Evolutionary conservation across 2,797 vertebrate species (phyloP), one percentile per base, ranked within the genome.

Genomic region (Uromys caudimaculatus): DNA sequence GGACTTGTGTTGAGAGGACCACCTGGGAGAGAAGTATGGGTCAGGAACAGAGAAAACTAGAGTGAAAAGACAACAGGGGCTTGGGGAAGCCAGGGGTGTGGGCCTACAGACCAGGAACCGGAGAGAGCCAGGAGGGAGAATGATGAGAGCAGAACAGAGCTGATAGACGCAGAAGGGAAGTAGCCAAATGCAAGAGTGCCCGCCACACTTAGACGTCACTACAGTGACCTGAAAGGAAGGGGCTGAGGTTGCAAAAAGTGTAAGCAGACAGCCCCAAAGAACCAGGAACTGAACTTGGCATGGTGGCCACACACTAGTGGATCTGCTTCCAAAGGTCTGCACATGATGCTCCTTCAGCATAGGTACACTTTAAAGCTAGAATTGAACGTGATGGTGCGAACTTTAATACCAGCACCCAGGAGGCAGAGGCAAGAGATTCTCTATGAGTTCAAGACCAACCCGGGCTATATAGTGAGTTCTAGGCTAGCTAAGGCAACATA

Each of bases 101-200:
- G 14, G 23, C 0, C 58, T 50, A 7, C 27, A 6, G 29, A n/a
- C 60, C 75, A 21, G 69, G n/a, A 1, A 1, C 44, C 50, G 10
- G 6, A 3, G 19, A 1, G 12, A 21, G 19, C 14, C 16, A 24
- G n/a, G 52, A 32, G 12, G 0, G 2, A 21, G 16, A 6, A 4
- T 10, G 1, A n/a, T 29, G 13, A 41, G 16, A 9, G n/a, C 2
- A 58, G 23, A 41, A 60, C 54, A 60, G 41, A 24, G 19, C 52
- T 38, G 78, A 14, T 1, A 17, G 13, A 60, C 3, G 8, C 9
- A 38, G n/a, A 38, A 47, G 27, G 21, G 41, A 27, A 21, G 17
- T 13, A 23, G 41, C 16, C 52, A 84, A 64, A 47, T 47, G 81
- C 27, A 44, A 21, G 81, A 47, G 23, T 21, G 29, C 58, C 81